Conservation (phyloP, 2,797 vertebrate genomes). For the Petrocephalus schoutedeni region DNA sequence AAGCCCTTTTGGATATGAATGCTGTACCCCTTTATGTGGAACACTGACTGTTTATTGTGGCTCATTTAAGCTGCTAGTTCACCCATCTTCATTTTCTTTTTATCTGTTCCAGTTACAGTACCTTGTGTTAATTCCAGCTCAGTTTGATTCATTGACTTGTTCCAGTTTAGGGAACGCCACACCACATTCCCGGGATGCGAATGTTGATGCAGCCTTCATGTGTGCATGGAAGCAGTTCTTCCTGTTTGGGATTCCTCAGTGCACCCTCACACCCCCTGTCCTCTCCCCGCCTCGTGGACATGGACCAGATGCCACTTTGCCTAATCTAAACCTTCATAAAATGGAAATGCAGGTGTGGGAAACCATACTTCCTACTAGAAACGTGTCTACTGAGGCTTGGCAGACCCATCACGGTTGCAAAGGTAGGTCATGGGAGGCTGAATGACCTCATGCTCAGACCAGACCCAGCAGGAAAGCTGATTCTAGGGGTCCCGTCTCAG, state of each 20-base stretch:
- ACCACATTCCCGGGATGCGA: background rate
- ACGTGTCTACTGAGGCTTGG: background rate
- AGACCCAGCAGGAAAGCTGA: background rate
- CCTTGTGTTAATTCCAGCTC: background rate
- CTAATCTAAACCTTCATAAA: background rate
- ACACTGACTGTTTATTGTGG: background rate
- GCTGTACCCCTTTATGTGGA: background rate
- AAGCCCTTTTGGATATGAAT: background rate
- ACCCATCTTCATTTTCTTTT: background rate
- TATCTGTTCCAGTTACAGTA: background rate
- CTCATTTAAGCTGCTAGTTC: background rate
- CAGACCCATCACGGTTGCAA: background rate
- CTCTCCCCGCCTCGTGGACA: background rate
- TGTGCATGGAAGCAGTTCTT: background rate
- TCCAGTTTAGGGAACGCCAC: background rate
- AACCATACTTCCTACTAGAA: background rate
- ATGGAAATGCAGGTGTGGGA: background rate
- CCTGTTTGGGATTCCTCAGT: background rate
- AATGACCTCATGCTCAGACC: no score
- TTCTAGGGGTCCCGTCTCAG: background rate
- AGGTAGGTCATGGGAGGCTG: background rate
- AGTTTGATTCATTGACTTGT: background rate
- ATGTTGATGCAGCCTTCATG: background rate
- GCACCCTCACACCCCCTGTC: background rate
- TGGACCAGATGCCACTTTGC: background rate